Evolutionary conservation across 2,113 vertebrate genomes (phyloP).

Genomic region (Charadrius vociferus): DNA sequence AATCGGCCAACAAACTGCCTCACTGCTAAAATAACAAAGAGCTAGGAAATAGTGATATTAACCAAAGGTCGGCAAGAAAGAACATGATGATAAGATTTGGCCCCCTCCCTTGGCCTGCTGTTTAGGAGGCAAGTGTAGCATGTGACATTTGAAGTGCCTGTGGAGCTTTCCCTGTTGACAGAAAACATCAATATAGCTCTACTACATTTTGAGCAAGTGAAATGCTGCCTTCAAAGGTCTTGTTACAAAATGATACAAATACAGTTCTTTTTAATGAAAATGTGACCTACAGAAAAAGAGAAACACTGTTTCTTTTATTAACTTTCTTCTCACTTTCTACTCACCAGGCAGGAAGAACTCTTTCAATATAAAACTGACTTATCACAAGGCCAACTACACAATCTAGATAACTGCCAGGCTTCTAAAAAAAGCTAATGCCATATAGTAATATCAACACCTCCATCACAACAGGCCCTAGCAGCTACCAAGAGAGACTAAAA

Average conservation of each 20-base stretch:
- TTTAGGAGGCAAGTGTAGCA: not conserved
- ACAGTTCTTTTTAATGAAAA: not conserved
- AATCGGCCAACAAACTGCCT: not conserved
- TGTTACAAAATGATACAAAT: not conserved
- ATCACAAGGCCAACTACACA: not conserved
- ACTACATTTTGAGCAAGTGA: not conserved
- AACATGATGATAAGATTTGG: not conserved
- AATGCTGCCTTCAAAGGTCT: conserved; percentile 1
- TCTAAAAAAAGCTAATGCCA: not conserved
- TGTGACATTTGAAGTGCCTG: not conserved
- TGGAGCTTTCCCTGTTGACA: not conserved
- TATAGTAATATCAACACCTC: not conserved
- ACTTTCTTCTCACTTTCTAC: not conserved
- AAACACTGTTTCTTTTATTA: not conserved
- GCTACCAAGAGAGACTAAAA: not conserved
- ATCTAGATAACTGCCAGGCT: not conserved
- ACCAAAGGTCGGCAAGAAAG: not conserved
- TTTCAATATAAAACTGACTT: not conserved
- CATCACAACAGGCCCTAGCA: not conserved
- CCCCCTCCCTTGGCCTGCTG: not conserved
- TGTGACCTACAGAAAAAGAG: not conserved
- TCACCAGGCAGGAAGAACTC: not conserved
- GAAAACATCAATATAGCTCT: not conserved
- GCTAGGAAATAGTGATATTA: not conserved
- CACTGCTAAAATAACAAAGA: not conserved